Conservation (phyloP, 2,797 vertebrate species). For the Mormyrops boulengeri region DNA sequence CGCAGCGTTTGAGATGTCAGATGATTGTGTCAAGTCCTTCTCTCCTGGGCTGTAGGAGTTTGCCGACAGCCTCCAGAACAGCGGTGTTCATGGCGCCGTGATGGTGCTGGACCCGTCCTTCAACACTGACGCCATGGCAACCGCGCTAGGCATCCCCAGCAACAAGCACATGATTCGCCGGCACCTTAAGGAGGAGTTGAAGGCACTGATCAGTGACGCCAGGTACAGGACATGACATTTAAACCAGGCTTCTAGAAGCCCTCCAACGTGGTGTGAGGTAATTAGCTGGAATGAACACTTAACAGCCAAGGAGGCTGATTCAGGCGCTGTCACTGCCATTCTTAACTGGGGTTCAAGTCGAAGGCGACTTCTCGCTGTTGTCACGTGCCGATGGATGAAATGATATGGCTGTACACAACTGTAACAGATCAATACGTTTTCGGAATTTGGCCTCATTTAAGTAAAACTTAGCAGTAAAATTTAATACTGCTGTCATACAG, state of each 20-base stretch:
- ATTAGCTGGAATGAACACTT: not conserved
- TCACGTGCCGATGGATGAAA: not conserved
- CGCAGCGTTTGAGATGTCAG: not conserved
- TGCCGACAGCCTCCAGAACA: slow-evolving; percentile 69
- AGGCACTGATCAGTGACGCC: slow-evolving; percentile 56
- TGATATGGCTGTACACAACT: not conserved
- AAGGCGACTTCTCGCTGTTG: not conserved
- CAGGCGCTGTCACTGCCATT: not conserved
- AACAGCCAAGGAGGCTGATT: not conserved
- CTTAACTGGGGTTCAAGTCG: not conserved
- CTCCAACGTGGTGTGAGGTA: not conserved
- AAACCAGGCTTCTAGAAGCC: not conserved
- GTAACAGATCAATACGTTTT: not conserved
- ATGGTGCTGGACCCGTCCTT: slow-evolving; percentile 78
- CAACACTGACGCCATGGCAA: slow-evolving; percentile 76
- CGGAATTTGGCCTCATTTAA: not conserved
- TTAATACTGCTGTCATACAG: not conserved
- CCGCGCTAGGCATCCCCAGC: slow-evolving; percentile 69
- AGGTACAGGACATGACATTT: slow-evolving; percentile 52
- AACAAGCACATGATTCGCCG: slow-evolving; percentile 77
- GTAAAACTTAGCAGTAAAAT: not conserved
- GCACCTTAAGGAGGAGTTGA: slow-evolving; percentile 78
- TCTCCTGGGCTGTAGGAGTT: slow-evolving; percentile 61
- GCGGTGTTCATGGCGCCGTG: slow-evolving; percentile 76
- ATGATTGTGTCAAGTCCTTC: not conserved